These are phyloP conservation scores for Prunella fulvescens DNA, from an alignment of 2,113 vertebrate species.

Conservation along the genomic window DNA sequence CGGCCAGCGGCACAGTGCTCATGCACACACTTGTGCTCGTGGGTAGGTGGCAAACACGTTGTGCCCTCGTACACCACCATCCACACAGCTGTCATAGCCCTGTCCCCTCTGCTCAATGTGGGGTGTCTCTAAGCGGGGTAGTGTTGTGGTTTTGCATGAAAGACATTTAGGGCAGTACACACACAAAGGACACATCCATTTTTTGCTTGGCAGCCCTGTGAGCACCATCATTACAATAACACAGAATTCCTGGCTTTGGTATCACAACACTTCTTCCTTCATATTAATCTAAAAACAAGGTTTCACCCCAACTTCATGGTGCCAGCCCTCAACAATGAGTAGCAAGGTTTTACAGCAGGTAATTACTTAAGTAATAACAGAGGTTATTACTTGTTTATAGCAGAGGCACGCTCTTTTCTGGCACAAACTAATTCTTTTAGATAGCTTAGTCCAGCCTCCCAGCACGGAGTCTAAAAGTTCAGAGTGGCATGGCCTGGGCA, in stretches of 20 bases:
- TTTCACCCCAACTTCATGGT: neutral
- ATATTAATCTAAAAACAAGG: neutral
- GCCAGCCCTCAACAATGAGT: neutral
- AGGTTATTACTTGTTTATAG: neutral
- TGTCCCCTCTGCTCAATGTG: neutral
- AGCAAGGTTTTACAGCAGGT: neutral
- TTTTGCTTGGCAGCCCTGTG: neutral
- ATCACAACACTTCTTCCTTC: neutral
- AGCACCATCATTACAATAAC: neutral
- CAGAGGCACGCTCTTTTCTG: neutral
- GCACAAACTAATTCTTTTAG: neutral
- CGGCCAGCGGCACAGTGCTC: neutral
- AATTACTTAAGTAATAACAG: too few species aligned
- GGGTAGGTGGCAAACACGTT: rapidly evolving
- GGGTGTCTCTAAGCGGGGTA: neutral
- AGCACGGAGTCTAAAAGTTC: neutral
- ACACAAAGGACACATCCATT: too few species aligned
- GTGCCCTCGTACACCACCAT: rapidly evolving
- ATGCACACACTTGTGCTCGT: rapidly evolving
- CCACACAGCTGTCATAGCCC: neutral
- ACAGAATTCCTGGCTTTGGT: neutral
- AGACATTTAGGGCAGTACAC: too few species aligned
- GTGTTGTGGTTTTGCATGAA: too few species aligned
- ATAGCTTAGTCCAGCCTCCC: neutral
- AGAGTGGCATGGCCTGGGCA: neutral